Evolutionary conservation across 2,113 vertebrate genomes (phyloP), one percentile per base, ranked within the genome.

Genomic region (Tychaedon coryphoeus): DNA sequence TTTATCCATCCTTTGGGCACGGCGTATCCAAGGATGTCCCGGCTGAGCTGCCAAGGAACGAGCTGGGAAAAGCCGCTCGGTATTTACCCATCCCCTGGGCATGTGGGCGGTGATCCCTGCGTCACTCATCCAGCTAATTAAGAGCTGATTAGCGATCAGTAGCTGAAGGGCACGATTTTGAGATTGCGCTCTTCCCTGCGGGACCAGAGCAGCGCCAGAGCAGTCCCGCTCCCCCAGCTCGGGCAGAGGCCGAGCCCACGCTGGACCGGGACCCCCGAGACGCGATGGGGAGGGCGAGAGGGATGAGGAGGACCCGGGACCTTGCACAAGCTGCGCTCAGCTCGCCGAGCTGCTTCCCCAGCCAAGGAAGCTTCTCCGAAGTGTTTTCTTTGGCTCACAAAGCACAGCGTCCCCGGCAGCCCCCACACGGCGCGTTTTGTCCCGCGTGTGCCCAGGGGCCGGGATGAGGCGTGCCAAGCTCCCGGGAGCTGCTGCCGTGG

Each of bases 241-340:
- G 2, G 51, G 26, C 36, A 3, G 24, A 24, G 22, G 19, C 60
- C 5, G 34, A 78, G 50, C 40, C 57, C 86, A 14, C 8, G 1
- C 12, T 0, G 45, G 40, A 31, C 18, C 5, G 51, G 9, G 42
- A 38, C 26, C 38, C 19, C 8, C 4, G 18, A 50, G 43, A 53
- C 9, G 43, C 1, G 0, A 2, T 2, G 9, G 28, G 9, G 38
- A 54, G 29, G 42, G 14, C 1, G 8, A 5, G 78, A n/a, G 31
- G 54, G 19, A 16, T 2, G 11, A 40, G 58, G 43, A 54, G 29
- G 2, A 8, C 0, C 3, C 8, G 25, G 34, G 22, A 25, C 1
- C 24, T 47, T 16, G 29, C 50, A 23, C 50, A 45, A 51, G 24
- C 62, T 10, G 48, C 2, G 1, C 12, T 36, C 86, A 26, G 24